Base-by-base conservation (phyloP, 1,140 invertebrate species). In the Drosophila guanche region DNA sequence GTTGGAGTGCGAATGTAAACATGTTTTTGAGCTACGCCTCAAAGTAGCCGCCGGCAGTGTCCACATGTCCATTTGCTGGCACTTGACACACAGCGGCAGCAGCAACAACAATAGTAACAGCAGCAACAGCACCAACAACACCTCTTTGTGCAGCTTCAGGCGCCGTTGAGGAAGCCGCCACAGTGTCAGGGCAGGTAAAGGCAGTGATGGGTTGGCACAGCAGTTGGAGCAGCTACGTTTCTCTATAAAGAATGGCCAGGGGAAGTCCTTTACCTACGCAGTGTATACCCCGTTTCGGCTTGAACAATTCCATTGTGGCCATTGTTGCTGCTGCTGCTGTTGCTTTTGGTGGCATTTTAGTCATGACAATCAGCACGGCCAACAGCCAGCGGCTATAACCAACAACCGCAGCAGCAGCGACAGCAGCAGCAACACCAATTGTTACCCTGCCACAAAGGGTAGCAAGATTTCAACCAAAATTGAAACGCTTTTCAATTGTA, bases 1-100 rank as follows among this genome's bases (percentile, higher is more conserved):
- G 57, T 57, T 69, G 53, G 46, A 52, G 57, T 63, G 79, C 47
- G 66, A 68, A 67, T 85, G 81, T 73, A 86, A 86, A 86, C 81
- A 86, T 86, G 83, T 86, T 86, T 85, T 86, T 76, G 83, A 86
- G 72, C 47, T 78, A 62, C 62, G 73, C 68, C 81, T 86, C 81
- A 83, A 76, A 79, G 79, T 56, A 52, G 75, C 79, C 73, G 68
- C 59, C 63, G 77, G 77, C 48, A 47, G 65, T 70, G 83, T 75
- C 75, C 78, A 67, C 67, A 74, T 85, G 77, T 86, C 81, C 81
- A 81, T 58, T 80, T 71, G 74, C 79, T 86, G 81, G 58, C 83
- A 86, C 81, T 86, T 88, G 81, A 88, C 81, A 86, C 61, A 83
- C 74, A 79, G 61, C 76, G 60, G 53, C 62, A 72, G 42, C 57